Evolutionary conservation across 1,140 invertebrate species (phyloP), one percentile per base, ranked within the genome.

Genomic region (Drosophila sturtevanti): DNA sequence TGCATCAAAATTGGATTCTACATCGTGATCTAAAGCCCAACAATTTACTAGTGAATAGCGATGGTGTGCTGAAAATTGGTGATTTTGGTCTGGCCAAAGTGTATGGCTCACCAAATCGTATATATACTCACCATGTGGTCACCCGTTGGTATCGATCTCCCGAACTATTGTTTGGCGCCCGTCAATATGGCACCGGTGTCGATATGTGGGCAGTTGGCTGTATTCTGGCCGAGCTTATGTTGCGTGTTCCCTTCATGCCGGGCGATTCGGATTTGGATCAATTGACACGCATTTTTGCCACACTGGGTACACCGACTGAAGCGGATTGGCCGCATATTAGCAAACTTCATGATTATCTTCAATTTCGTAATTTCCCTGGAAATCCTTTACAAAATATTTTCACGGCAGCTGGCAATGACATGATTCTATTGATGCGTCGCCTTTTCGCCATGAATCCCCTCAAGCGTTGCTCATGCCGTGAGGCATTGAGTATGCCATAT

Each of bases 171-270:
- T 99, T 98, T 93, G 99, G 99, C 44, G 97, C 98, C 1, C 94
- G 97, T 54, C 96, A 97, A 90, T 99, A 99, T 93, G 96, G 97
- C 7, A 97, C 96, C 59, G 98, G 97, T 5, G 96, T 99, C n/a
- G 99, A 99, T 90, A 98, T 99, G 93, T 99, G 99, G 99, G 98
- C 99, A 12, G 94, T 98, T 10, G 99, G 99, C 5, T 99, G 99
- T 92, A 99, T 99, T 90, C 91, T 99, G 69, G 99, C 98, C 0
- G 99, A 99, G 93, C 93, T 99, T 12, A 92, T 99, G 56, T 93
- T 99, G 10, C 93, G 98, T 79, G 95, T 96, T 11, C 98, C 99
- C 2, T 97, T 99, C 81, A 94, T 99, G 55, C 98, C 98, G 27
- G 99, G 99, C 27, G 98, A 99, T 81, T 97, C 97, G 7, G 99